Percentiles rank a stretch among this genome's conserved stretches.
Conservation (phyloP, 2,113 vertebrate species). For the Arvicanthis niloticus region DNA sequence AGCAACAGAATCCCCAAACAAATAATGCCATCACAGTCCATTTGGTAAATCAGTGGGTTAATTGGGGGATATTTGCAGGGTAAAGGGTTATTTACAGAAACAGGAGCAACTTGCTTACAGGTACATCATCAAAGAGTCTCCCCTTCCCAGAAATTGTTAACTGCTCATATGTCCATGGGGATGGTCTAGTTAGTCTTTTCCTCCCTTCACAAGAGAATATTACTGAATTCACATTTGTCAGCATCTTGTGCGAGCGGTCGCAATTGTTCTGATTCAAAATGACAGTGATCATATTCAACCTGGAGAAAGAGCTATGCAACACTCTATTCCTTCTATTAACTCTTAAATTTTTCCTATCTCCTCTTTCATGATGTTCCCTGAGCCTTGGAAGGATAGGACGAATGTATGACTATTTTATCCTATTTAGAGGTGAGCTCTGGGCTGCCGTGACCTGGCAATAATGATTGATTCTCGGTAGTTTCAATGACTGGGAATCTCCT, state of each 20-base stretch:
- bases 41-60: not conserved
- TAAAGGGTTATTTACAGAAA: not conserved
- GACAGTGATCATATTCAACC: not conserved
- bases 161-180: not conserved
- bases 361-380: not conserved
- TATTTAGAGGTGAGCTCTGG: not conserved
- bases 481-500: not conserved
- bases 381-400: not conserved
- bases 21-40: not conserved
- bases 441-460: not conserved
- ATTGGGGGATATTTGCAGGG: not conserved
- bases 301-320: not conserved
- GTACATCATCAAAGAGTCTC: not conserved
- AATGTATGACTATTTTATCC: not conserved
- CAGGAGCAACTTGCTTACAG: not conserved
- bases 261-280: not conserved
- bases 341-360: not conserved
- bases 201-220: no score
- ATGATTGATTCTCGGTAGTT: not conserved
- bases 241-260: not conserved
- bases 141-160: not conserved
- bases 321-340: not conserved
- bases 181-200: not conserved
- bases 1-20: not conserved
- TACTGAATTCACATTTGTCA: not conserved